Evolutionary conservation across 1,140 invertebrate genomes (phyloP).

Genomic region (Saccostrea glomerata): DNA sequence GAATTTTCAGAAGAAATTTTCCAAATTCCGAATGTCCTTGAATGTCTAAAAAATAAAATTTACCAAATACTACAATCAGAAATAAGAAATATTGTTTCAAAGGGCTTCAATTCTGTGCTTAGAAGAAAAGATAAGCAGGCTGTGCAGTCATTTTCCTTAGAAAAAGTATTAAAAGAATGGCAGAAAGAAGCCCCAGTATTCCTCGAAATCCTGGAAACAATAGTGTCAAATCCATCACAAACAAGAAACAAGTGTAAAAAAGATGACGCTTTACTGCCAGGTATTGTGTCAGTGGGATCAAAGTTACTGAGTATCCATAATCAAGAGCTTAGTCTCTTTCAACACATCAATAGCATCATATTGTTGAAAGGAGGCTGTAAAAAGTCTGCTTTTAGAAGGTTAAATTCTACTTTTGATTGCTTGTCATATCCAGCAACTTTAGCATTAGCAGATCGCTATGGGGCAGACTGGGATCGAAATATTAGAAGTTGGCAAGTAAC

Average conservation of each 20-base stretch:
- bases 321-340: not conserved
- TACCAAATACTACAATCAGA: not conserved
- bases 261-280: not conserved
- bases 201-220: too few relatives aligned
- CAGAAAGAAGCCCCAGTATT: too few relatives aligned
- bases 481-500: not conserved
- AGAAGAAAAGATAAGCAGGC: constrained; percentile 17
- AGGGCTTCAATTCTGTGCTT: not conserved
- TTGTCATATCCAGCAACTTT: not conserved
- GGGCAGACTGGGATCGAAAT: not conserved
- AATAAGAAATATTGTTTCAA: not conserved
- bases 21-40: not conserved
- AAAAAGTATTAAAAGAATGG: too few relatives aligned
- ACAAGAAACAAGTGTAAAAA: not conserved
- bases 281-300: constrained; percentile 2
- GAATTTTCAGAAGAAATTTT: too few relatives aligned
- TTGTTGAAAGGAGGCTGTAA: constrained; percentile 33
- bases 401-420: constrained; percentile 19
- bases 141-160: not conserved
- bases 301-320: constrained; percentile 2
- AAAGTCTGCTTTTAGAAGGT: constrained; percentile 15
- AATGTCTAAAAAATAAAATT: not conserved
- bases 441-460: not conserved
- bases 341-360: not conserved
- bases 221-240: too few relatives aligned